Evolutionary conservation across 2,888 invertebrate genomes (phyloP).

Genomic region (Chymomyza amoena): DNA sequence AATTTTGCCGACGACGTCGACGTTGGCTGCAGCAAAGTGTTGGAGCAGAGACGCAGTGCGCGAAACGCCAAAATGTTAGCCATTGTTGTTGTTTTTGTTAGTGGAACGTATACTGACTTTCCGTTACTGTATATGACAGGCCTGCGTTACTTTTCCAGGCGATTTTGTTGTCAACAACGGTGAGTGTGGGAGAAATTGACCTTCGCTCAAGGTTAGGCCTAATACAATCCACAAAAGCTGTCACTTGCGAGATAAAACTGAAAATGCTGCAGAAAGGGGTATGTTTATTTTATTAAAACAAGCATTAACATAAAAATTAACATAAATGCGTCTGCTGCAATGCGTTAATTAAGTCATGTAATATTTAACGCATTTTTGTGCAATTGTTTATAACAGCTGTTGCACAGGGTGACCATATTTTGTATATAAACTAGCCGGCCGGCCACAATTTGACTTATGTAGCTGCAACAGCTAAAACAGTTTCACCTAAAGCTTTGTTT

Average conservation of each 20-base stretch:
- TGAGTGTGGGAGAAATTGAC: constrained; percentile 42
- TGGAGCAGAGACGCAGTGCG: constrained; percentile 10
- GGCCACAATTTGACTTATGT: neutral
- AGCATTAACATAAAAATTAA: neutral
- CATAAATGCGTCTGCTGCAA: too few relatives aligned
- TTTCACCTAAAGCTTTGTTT: neutral
- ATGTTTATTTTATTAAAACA: neutral
- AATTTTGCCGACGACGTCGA: constrained; percentile 11
- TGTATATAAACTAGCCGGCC: neutral
- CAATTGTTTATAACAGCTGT: neutral
- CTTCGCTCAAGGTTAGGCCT: constrained; percentile 61
- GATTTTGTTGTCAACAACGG: constrained; percentile 1
- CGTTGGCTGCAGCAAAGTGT: constrained; percentile 17
- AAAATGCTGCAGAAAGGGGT: neutral
- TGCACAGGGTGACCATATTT: neutral
- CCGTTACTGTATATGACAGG: neutral
- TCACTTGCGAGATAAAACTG: neutral
- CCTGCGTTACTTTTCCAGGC: neutral
- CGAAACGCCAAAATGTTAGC: constrained; percentile 32
- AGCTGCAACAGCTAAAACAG: neutral
- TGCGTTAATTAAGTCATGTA: neutral
- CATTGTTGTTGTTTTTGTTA: constrained; percentile 47
- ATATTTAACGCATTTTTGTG: neutral
- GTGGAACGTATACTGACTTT: neutral
- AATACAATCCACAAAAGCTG: constrained; percentile 38